Base-by-base conservation (phyloP, 2,113 vertebrate genomes). In the Pitta sordida region DNA sequence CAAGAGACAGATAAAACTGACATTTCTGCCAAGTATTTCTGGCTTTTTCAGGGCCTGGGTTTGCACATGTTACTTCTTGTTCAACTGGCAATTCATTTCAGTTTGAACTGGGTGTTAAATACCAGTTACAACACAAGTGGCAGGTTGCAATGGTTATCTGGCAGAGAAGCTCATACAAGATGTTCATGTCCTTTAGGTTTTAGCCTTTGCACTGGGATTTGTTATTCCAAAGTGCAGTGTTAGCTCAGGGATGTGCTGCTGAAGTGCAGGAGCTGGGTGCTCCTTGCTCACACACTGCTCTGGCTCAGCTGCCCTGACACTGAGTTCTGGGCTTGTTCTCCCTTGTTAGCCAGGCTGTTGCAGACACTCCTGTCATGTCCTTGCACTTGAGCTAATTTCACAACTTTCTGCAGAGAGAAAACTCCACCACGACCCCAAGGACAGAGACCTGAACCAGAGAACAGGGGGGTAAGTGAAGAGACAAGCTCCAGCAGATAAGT, bases 381-480 rank as follows among this genome's bases (percentile, higher is more conserved):
- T 82, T 82, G 56, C 44, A 84, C 62, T 84, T 86, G 88, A 83
- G 60, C 62, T 90, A 71, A 91, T 65, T 91, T 87, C 86, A 85
- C 48, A 79, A 80, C 82, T 93, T 91, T 41, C 84, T 97, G 92
- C 93, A 99, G 99, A 98, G 99, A 99, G 97, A 98, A 99, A 97
- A 99, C 99, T 11, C 99, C 99, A 6, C 99, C 99, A 43, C 98
- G 99, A 96, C 99, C 99, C 86, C 99, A 99, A 93, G 99, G 99
- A 34, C 99, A 99, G 95, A 98, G 99, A 77, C 99, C 99, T 29
- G 99, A 99, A 87, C 99, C 99, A 5, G 99, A 99, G 96, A 99
- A 99, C 87, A 98, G 99, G 94, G 99, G 99, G 86, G 99, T 99
- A 83, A 98, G 99, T 98, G 93, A 71, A 32, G n/a, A 74, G 68